phyloP scores from a whole-genome alignment of 2,113 vertebrate genomes.

The Phalacrocorax carbo region DNA sequence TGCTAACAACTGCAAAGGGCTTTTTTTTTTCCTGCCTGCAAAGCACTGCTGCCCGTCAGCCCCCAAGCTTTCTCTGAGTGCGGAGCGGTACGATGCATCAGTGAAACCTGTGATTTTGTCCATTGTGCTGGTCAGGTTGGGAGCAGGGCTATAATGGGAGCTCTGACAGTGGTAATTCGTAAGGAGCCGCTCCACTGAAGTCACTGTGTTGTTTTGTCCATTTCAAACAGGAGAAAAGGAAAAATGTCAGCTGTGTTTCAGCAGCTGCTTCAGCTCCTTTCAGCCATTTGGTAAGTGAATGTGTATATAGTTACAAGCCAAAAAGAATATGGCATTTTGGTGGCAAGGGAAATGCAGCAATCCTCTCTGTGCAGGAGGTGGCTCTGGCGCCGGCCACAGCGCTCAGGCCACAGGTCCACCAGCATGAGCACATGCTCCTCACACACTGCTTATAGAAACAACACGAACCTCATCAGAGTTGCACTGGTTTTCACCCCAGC shows the following conservation, averaged over 20 bases:
- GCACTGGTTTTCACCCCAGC: background rate
- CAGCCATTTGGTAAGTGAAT: background rate
- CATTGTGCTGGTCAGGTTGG: background rate
- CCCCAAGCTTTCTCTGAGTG: background rate
- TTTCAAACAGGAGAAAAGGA: background rate
- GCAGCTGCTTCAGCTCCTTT: background rate
- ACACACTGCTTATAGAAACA: background rate
- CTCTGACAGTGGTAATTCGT: background rate
- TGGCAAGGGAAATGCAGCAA: background rate
- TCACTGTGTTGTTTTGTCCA: background rate
- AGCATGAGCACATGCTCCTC: background rate
- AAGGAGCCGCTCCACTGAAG: background rate
- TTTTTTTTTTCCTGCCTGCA: accelerated
- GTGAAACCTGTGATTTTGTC: background rate
- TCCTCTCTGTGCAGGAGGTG: accelerated
- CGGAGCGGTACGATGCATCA: accelerated
- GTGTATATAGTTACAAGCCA: background rate
- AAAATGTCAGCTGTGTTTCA: background rate
- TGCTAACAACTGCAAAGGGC: background rate
- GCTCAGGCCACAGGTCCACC: background rate
- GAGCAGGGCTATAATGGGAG: background rate
- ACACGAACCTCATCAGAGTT: background rate
- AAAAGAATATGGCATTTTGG: background rate
- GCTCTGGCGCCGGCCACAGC: background rate
- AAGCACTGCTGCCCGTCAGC: background rate